Evolutionary conservation across 2,113 vertebrate genomes (phyloP), one percentile per base, ranked within the genome.

Genomic region (Gadus chalcogrammus): DNA sequence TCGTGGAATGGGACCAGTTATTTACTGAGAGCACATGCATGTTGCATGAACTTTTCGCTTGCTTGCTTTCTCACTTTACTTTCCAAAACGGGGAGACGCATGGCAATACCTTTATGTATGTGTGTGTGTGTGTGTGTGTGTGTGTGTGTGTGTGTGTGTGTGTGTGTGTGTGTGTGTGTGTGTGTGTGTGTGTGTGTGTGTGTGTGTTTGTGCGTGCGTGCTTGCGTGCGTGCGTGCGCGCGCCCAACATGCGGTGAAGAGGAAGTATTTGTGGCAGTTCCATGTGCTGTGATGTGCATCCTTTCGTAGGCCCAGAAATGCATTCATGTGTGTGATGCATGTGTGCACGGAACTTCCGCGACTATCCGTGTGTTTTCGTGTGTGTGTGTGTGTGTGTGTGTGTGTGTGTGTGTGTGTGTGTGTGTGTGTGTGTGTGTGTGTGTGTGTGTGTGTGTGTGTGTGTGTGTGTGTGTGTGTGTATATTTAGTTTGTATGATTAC

Each of bases 271-370:
- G 76, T 61, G 16, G 68, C 31, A 42, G 15, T 67, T 67, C 38
- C 65, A 67, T 67, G 65, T 55, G 35, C 64, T 65, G 35, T 65
- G 64, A 65, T 65, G 64, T 65, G 35, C 64, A 65, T 52, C 64
- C 64, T 67, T 18, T 65, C 48, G 35, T 52, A 48, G 17, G n/a
- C 18, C 42, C 20, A 53, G n/a, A 27, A 67, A 18, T 60, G 63
- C 63, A 65, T 48, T 59, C 38, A 22, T 67, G 38, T 85, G 38
- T 85, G 86, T 83, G n/a, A 70, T 28, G 52, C 55, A 20, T 76
- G 4, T 66, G 64, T 66, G 64, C 31, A 35, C 31, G 6, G 53
- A 56, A 56, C 68, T 65, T 82, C 61, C 18, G 82, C 72, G 71
- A 16, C 24, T 64, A 68, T 78, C 65, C 20, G 20, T 20, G 20